Evolutionary conservation across 2,888 invertebrate species (phyloP), one percentile per base, ranked within the genome.

Genomic region (Amitus sp.): DNA sequence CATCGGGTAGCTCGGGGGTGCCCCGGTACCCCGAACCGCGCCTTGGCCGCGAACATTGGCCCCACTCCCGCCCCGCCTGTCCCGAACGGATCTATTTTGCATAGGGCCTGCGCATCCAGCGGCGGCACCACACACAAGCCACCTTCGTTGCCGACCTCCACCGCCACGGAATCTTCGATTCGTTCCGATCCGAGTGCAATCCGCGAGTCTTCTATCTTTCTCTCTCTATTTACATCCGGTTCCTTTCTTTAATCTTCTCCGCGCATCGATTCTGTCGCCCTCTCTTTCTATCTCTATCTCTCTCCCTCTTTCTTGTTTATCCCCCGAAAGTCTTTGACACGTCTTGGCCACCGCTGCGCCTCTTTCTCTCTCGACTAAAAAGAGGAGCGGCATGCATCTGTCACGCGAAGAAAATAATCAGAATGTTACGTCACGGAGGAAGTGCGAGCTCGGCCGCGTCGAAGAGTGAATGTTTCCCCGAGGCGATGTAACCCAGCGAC

Each of bases 101-200:
- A 79, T 79, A 79, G 79, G 78, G 75, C 79, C 77, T 79, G 79
- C 79, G 79, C 79, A 77, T 68, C 71, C 72, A 27, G 33, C n/a
- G n/a, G n/a, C n/a, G n/a, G n/a, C n/a, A n/a, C n/a, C n/a, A n/a
- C n/a, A n/a, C n/a, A n/a, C n/a, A n/a, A n/a, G n/a, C 7, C 52
- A 55, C 56, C 62, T 34, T 34, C 62, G 51, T 13, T 34, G 10
- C 40, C 43, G 37, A 43, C 45, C 37, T 19, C 47, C 59, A 58
- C 58, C 50, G 49, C 61, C 50, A 52, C 61, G 57, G 47, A 51
- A 46, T 73, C 77, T 77, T 77, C 77, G 77, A 77, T 77, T 77
- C 77, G 77, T 76, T 75, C n/a, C n/a, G n/a, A n/a, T n/a, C n/a
- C n/a, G n/a, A n/a, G n/a, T n/a, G n/a, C n/a, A n/a, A n/a, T n/a